These are phyloP conservation scores for Mesodorylaimus sp. DNA, from an alignment of 2,888 invertebrate species.

Conservation along the genomic window DNA sequence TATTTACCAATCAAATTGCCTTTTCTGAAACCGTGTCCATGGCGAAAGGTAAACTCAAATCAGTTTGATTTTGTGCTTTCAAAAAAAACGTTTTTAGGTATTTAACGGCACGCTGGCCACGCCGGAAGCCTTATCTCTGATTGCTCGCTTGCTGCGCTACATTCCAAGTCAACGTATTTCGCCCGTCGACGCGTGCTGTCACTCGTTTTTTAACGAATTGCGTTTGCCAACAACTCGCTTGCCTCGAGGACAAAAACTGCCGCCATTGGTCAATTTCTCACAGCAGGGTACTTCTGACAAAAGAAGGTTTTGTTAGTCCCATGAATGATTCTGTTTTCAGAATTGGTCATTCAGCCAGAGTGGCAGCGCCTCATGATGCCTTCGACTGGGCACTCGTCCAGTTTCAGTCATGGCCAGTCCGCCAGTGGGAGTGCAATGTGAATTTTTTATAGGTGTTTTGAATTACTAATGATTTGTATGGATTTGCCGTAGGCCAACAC, in stretches of 20 bases:
- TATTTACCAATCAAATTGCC: background rate
- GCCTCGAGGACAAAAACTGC: background rate
- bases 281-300: slow-evolving; percentile 39
- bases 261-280: slow-evolving; percentile 5
- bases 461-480: too few relatives aligned
- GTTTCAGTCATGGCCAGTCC: too few relatives aligned
- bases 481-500: too few relatives aligned
- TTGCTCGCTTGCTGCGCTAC: background rate
- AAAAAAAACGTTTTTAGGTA: background rate
- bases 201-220: slow-evolving; percentile 3
- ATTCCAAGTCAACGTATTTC: background rate
- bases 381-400: too few relatives aligned
- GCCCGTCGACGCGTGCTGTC: background rate
- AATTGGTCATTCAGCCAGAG: background rate
- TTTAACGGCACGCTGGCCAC: background rate
- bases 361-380: too few relatives aligned
- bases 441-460: too few relatives aligned
- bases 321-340: background rate
- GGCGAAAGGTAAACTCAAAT: too few relatives aligned
- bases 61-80: too few relatives aligned
- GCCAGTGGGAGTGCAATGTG: too few relatives aligned
- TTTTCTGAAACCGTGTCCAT: too few relatives aligned
- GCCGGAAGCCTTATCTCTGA: background rate
- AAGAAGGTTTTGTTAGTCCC: too few relatives aligned
- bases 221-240: background rate